Percentiles rank a stretch among this genome's conserved stretches.
Evolutionary conservation across 2,888 invertebrate genomes (phyloP).

Genomic region (Apamea epomidion): DNA sequence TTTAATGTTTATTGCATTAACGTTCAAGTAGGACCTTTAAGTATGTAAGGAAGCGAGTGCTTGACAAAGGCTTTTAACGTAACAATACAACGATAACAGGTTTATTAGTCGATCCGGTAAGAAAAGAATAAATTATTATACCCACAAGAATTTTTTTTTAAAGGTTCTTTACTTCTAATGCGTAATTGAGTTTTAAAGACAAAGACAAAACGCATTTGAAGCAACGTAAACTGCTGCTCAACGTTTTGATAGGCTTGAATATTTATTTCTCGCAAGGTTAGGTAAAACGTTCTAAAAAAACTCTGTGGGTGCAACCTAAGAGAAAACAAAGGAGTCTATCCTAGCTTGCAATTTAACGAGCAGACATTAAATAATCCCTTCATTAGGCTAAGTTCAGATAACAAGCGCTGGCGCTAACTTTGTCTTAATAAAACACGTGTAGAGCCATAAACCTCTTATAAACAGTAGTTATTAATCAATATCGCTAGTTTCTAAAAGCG

Average conservation of each 20-base stretch:
- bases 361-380: slow-evolving; percentile 22
- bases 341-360: slow-evolving; percentile 33
- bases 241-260: background rate
- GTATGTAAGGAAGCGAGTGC: background rate
- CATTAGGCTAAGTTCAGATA: slow-evolving; percentile 23
- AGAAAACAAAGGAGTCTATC: slow-evolving; percentile 4
- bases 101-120: background rate
- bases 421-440: slow-evolving; percentile 11
- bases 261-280: background rate
- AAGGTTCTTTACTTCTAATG: too few species aligned
- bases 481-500: slow-evolving; percentile 17
- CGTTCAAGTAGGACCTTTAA: slow-evolving; percentile 2
- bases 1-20: slow-evolving; percentile 27
- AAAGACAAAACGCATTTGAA: background rate
- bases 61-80: background rate
- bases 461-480: slow-evolving; percentile 21
- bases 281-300: background rate
- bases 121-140: background rate
- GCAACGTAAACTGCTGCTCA: background rate
- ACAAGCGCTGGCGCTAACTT: slow-evolving; percentile 4
- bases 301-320: background rate
- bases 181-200: background rate
- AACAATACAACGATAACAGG: background rate
- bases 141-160: background rate
- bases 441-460: background rate